Percentiles rank a stretch among this genome's conserved stretches.
These are phyloP conservation scores for Morone chrysops DNA, from an alignment of 2,113 vertebrate genomes.

Conservation along the genomic window DNA sequence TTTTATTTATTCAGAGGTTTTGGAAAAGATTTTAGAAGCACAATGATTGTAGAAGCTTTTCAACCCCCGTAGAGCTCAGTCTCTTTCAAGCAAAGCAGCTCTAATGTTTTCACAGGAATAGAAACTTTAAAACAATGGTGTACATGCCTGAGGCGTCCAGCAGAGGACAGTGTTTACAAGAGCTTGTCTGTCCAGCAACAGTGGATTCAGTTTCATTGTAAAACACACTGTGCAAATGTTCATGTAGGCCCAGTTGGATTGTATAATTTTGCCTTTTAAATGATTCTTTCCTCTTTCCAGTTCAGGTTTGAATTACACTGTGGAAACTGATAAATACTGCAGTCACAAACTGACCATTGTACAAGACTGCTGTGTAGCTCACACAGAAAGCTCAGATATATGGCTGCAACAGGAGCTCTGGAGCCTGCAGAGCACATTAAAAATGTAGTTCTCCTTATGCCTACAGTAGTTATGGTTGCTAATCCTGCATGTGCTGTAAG, in stretches of 20 bases:
- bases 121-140: neutral
- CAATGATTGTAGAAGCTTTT: too few relatives aligned
- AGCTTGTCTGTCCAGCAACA: neutral
- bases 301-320: neutral
- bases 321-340: neutral
- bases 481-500: neutral
- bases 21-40: too few relatives aligned
- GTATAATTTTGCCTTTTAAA: neutral
- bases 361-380: neutral
- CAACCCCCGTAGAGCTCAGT: too few relatives aligned
- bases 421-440: neutral
- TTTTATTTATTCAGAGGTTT: too few relatives aligned
- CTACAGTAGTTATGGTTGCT: neutral
- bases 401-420: neutral
- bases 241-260: neutral
- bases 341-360: neutral
- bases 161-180: slow-evolving; percentile 31
- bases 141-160: slow-evolving; percentile 1
- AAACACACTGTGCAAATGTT: neutral
- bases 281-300: neutral
- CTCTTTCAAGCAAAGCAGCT: too few relatives aligned
- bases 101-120: too few relatives aligned
- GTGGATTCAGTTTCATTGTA: neutral
- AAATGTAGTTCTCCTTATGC: neutral
- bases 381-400: neutral